Evolutionary conservation across 1,140 invertebrate genomes (phyloP).

Genomic region (Papilio machaon): DNA sequence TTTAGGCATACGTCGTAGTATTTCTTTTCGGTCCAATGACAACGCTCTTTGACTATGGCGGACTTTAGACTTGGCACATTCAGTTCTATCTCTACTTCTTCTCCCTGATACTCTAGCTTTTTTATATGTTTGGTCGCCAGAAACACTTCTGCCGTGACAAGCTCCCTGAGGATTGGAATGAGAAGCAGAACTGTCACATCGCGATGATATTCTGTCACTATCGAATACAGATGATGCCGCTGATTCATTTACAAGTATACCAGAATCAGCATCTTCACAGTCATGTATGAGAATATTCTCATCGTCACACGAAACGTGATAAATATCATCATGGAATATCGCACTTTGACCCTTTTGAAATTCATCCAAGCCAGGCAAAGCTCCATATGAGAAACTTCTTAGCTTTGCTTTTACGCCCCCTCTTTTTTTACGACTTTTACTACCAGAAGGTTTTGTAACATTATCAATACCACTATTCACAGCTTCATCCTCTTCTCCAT

Average conservation of each 20-base stretch:
- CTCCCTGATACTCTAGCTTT: conserved; percentile 67
- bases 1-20: conserved; percentile 78
- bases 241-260: conserved; percentile 88
- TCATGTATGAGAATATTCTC: conserved; percentile 83
- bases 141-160: conserved; percentile 76
- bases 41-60: conserved; percentile 78
- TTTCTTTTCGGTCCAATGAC: conserved; percentile 81
- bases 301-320: conserved; percentile 82
- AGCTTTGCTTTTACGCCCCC: conserved; percentile 84
- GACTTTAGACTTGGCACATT: conserved; percentile 63
- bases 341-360: conserved; percentile 85
- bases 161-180: conserved; percentile 69
- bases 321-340: conserved; percentile 82
- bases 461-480: conserved; percentile 57
- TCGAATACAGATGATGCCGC: conserved; percentile 86
- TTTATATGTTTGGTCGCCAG: conserved; percentile 76
- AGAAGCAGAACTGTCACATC: conserved; percentile 83
- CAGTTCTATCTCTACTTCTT: conserved; percentile 70
- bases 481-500: conserved; percentile 64
- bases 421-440: conserved; percentile 71
- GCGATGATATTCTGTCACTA: conserved; percentile 82
- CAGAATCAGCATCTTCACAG: conserved; percentile 88
- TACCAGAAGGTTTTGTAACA: conserved; percentile 67
- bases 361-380: conserved; percentile 87
- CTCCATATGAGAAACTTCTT: conserved; percentile 89